Conservation (phyloP, 2,113 vertebrate genomes). For the Hiodon tergisus region DNA sequence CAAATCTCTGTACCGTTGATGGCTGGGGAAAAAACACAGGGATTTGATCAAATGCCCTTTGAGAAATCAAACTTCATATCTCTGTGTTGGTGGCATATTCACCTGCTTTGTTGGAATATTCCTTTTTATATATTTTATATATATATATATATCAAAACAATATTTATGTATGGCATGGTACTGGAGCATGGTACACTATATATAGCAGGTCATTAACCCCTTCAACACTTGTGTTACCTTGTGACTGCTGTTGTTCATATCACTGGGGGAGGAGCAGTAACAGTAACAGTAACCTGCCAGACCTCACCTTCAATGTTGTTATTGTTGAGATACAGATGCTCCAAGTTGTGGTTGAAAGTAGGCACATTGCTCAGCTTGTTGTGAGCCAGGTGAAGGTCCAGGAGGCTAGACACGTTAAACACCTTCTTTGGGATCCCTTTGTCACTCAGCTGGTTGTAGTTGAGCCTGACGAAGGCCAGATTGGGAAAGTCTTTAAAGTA, state of each 20-base stretch:
- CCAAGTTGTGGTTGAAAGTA: slow-evolving; percentile 74
- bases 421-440: slow-evolving; percentile 80
- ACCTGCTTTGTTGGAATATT: too few species aligned
- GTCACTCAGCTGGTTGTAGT: slow-evolving; percentile 87
- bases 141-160: too few species aligned
- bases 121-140: too few species aligned
- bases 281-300: background rate
- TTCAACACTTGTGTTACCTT: too few species aligned
- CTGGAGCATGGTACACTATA: too few species aligned
- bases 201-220: too few species aligned
- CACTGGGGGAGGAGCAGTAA: background rate
- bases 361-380: slow-evolving; percentile 84
- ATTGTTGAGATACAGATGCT: slow-evolving; percentile 92
- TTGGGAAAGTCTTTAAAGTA: slow-evolving; percentile 84
- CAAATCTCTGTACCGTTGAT: slow-evolving; percentile 91
- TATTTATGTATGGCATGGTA: too few species aligned
- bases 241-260: background rate
- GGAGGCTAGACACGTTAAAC: slow-evolving; percentile 86
- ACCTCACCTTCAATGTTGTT: slow-evolving; percentile 89
- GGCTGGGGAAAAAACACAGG: slow-evolving; percentile 52
- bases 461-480: slow-evolving; percentile 85
- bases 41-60: background rate
- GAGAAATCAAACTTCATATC: background rate
- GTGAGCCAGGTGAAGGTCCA: slow-evolving; percentile 89
- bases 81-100: background rate